A percentile compares a stretch with the other conserved stretches of the same genome.
phyloP scores from a whole-genome alignment of 2,113 vertebrate species.

The Lampris megalopsis region DNA sequence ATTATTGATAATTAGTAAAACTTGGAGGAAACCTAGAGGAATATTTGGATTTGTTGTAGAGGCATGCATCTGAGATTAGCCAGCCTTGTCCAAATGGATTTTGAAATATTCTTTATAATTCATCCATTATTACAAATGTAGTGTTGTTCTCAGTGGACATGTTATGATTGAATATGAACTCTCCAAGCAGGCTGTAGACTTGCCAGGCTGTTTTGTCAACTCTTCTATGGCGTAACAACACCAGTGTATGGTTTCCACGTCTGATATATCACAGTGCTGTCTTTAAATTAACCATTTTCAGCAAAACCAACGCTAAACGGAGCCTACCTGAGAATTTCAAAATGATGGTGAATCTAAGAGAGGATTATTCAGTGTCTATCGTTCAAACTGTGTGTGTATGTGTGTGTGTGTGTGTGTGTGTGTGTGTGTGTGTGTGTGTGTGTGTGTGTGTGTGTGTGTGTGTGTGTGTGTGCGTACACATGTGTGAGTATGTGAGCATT shows the following conservation, averaged over 20 bases:
- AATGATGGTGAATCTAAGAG: slow-evolving; percentile 23
- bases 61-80: neutral
- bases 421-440: too few species aligned
- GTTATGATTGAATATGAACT: neutral
- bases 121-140: neutral
- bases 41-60: slow-evolving; percentile 4
- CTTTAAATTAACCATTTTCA: neutral
- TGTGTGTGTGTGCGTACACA: too few species aligned
- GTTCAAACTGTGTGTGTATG: slow-evolving; percentile 11
- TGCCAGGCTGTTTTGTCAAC: too few species aligned
- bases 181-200: too few species aligned
- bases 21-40: neutral
- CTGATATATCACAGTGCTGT: neutral
- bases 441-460: too few species aligned
- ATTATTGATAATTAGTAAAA: too few species aligned
- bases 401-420: neutral
- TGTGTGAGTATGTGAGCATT: too few species aligned
- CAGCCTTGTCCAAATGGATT: neutral
- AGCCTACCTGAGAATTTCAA: neutral
- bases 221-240: too few species aligned
- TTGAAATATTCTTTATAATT: slow-evolving; percentile 3
- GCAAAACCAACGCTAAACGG: too few species aligned
- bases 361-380: slow-evolving; percentile 28
- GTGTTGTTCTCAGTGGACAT: neutral
- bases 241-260: too few species aligned